Conservation (phyloP, 2,113 vertebrate species). For the Neopipo cinnamomea region DNA sequence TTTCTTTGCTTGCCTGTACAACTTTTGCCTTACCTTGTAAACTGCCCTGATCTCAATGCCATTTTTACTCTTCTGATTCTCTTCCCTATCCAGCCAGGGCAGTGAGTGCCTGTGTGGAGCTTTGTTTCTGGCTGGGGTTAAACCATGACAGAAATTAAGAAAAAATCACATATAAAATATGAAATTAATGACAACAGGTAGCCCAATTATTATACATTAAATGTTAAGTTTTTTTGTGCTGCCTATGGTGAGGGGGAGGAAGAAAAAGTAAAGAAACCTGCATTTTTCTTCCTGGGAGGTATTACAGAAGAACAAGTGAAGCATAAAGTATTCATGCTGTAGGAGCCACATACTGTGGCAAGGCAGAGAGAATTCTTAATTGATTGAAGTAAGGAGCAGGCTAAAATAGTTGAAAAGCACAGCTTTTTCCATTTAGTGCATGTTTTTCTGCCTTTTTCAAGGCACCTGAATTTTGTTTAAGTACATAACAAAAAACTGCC, state of each 20-base stretch:
- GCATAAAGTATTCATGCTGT: background rate
- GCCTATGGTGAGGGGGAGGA: background rate
- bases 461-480: slow-evolving; percentile 22
- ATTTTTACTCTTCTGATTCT: background rate
- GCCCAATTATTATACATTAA: background rate
- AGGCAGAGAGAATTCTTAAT: slow-evolving; percentile 42
- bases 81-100: background rate
- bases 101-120: background rate
- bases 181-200: background rate
- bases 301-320: slow-evolving; percentile 20
- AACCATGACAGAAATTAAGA: background rate
- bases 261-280: background rate
- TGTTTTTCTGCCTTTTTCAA: background rate
- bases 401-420: slow-evolving; percentile 19
- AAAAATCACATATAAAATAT: background rate
- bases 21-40: background rate
- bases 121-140: background rate
- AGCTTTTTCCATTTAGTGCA: background rate
- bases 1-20: background rate
- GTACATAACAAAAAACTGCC: background rate
- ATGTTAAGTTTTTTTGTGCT: background rate
- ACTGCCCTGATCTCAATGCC: background rate
- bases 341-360: slow-evolving; percentile 43
- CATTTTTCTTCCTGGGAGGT: background rate
- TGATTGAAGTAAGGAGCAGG: background rate